Base-by-base conservation (phyloP, 2,888 invertebrate genomes). In the Acholoe squamosa region DNA sequence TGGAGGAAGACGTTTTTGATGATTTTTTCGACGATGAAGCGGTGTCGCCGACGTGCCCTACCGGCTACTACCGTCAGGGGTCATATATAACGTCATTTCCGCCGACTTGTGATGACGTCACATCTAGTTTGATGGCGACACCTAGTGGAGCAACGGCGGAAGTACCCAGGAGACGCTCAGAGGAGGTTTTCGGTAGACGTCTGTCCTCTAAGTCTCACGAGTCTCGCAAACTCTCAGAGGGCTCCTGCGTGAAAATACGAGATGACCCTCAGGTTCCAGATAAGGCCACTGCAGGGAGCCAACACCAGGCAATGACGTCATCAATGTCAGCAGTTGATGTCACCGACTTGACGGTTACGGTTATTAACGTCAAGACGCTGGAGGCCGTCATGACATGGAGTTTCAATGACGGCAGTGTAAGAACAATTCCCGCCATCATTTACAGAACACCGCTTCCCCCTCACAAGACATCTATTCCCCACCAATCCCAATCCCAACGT, bases 381-480 rank as follows among this genome's bases (percentile, higher is more conserved):
- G 80, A 80, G 80, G 80, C 34, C 0, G 33, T 80, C 34, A 80
- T 80, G 80, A 80, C 33, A 19, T 80, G 80, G 80, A 80, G 34
- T 16, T 80, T 80, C 43, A 22, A 1, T 33, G 80, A 80, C 43
- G 19, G 22, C 0, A 33, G 34, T 19, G 80, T 80, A 12, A 80
- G 33, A 25, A 80, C 80, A 0, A 34, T 80, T 43, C 34, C 80
- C 0, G 80, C 25, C 19, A 28, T 76, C 43, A 43, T 43, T 3
- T 43, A 43, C 43, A 3, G 43, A 10, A 43, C 43, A 10, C 43
- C 43, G 43, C 43, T 10, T 43, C 43, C 43, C 31, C 76, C 25
- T n/a, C 31, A 76, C 76, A 19, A 7, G 16, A 28, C 76, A 19
- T 14, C 76, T 19, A 61, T 22, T 5, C 61, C n/a, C 25, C 61